These are phyloP conservation scores for Schizopygopsis pylzovi DNA, from an alignment of 2,797 vertebrate species.

Conservation along the genomic window DNA sequence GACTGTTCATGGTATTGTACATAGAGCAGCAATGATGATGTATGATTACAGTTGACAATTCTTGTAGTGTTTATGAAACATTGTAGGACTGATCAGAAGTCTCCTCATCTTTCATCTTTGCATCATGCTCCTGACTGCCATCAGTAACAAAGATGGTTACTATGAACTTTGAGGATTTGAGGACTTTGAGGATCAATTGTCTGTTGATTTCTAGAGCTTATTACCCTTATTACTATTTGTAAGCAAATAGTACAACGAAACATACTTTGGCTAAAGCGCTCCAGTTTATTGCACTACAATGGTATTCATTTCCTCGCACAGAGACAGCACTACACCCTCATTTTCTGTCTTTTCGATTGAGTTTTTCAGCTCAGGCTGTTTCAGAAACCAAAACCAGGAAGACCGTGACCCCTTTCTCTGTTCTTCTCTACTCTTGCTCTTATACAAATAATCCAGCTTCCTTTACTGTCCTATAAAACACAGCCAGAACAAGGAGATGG, in stretches of 20 bases:
- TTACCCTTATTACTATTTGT: slow-evolving; percentile 36
- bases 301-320: slow-evolving; percentile 28
- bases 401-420: slow-evolving; percentile 40
- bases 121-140: no score
- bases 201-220: background rate
- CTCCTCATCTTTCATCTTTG: no score
- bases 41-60: no score
- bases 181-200: no score
- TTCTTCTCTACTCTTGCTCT: slow-evolving; percentile 47
- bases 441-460: slow-evolving; percentile 57
- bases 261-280: slow-evolving; percentile 33
- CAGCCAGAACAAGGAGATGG: slow-evolving; percentile 58
- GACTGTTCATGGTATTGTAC: no score
- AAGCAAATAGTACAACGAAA: slow-evolving; percentile 43
- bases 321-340: slow-evolving; percentile 48
- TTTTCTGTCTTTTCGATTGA: slow-evolving; percentile 52
- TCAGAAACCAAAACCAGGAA: slow-evolving; percentile 47
- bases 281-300: slow-evolving; percentile 39
- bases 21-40: no score
- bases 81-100: no score
- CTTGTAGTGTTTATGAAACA: no score
- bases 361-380: slow-evolving; percentile 56
- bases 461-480: slow-evolving; percentile 64
- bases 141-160: no score
- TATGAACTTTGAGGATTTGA: no score